These are phyloP conservation scores for Acanthoscelides obtectus DNA, from an alignment of 2,888 invertebrate genomes.

Conservation along the genomic window DNA sequence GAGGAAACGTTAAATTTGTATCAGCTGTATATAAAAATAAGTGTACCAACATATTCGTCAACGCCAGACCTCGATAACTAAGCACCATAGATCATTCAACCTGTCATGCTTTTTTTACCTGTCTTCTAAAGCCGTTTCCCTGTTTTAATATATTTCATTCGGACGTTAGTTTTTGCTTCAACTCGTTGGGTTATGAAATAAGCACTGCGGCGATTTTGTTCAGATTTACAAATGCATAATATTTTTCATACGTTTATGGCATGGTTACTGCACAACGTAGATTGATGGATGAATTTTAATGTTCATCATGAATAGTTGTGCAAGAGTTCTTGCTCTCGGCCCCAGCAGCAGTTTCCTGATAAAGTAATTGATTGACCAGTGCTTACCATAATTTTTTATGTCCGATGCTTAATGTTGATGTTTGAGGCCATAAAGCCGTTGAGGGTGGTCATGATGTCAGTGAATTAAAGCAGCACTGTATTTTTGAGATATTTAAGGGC, in stretches of 20 bases:
- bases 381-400: neutral
- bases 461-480: no score
- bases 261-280: neutral
- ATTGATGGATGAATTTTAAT: neutral
- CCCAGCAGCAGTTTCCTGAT: neutral
- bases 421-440: no score
- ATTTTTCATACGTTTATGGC: neutral
- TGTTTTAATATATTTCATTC: neutral
- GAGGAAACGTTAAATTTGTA: no score
- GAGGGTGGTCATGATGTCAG: neutral
- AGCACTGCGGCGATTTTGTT: neutral
- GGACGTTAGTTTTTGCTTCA: neutral
- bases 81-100: no score
- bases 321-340: neutral
- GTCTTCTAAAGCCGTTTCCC: neutral
- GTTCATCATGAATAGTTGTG: neutral
- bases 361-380: neutral
- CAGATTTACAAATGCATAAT: neutral
- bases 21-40: no score
- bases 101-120: neutral
- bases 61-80: no score
- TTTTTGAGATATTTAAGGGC: no score
- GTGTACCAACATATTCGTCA: no score
- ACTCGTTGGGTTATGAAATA: neutral
- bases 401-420: neutral